Evolutionary conservation across 2,888 invertebrate species (phyloP), one percentile per base, ranked within the genome.

Genomic region (Chesias legatella): DNA sequence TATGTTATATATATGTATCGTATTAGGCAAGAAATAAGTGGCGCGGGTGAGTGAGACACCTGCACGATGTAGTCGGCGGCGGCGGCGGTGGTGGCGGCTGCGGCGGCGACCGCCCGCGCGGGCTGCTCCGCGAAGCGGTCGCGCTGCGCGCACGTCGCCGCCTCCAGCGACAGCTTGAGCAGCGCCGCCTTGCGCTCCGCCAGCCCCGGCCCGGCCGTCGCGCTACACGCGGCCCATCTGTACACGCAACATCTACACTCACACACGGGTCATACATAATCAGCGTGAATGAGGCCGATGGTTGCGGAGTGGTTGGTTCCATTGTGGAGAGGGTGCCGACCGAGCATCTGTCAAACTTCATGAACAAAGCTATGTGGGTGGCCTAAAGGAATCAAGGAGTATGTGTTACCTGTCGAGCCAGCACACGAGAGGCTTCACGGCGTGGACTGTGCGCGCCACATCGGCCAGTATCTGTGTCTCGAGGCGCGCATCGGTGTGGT

Each of bases 51-150:
- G n/a, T n/a, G n/a, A n/a, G n/a, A n/a, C n/a, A 36, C 31, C 31
- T 32, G 58, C 38, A 51, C 29, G 51, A 98, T 92, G 66, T 93
- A 92, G 81, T 97, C 96, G 30, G 96, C 96, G 45, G 95, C 83
- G 52, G 92, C 91, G 3, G 94, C 93, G 48, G 97, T 80, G 61
- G 92, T 90, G 49, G 90, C 92, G 65, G 96, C 96, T 56, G 91
- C 93, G 35, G 90, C 90, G 49, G 90, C 89, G 42, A 94, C 93
- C 41, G 93, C 93, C 43, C 93, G 91, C 36, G 96, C 94, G 1
- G 96, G 97, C 63, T 93, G 92, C 65, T 96, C 95, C 0, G 95
- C 95, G 81, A 97, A 96, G 51, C 94, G 92, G 74, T 97, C 98
- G 25, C 96, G 90, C 77, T 96, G 96, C n/a, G 96, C 96, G 64